Percentiles rank a stretch among this genome's conserved stretches.
Evolutionary conservation across 2,797 vertebrate species (phyloP).

Genomic region (Betta splendens): DNA sequence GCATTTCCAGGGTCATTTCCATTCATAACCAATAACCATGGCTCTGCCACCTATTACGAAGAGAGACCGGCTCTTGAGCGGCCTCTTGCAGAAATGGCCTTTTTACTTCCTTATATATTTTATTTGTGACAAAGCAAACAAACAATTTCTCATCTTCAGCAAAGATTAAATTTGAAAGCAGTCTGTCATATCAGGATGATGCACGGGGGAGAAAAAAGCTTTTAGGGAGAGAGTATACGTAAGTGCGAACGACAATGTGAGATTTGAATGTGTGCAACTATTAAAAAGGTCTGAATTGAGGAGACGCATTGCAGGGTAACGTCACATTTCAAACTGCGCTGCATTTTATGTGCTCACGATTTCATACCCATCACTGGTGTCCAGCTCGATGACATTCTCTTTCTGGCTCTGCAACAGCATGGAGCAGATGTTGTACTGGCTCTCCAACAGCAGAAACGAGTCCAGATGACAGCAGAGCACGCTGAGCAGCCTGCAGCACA

Average conservation of each 20-base stretch:
- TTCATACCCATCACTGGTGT: constrained; percentile 76
- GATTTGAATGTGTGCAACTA: constrained; percentile 19
- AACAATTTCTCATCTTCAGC: constrained; percentile 48
- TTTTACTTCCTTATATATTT: constrained; percentile 51
- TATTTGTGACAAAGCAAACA: constrained; percentile 50
- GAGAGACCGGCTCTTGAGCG: constrained; percentile 31
- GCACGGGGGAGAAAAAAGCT: constrained; percentile 21
- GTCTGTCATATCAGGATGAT: constrained; percentile 40
- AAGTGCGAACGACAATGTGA: constrained; percentile 2
- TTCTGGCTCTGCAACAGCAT: constrained; percentile 87
- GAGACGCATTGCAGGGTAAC: no score
- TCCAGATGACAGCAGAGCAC: constrained; percentile 92
- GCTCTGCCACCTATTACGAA: constrained; percentile 43
- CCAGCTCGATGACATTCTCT: constrained; percentile 82
- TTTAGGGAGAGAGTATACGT: constrained; percentile 7
- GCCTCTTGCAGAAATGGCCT: constrained; percentile 43
- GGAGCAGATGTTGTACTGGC: constrained; percentile 89
- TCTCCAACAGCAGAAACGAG: constrained; percentile 89
- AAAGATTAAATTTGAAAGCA: constrained; percentile 50
- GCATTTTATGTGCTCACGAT: background rate
- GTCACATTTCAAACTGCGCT: no score
- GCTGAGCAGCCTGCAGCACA: constrained; percentile 85
- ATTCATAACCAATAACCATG: constrained; percentile 44
- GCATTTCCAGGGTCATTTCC: constrained; percentile 56
- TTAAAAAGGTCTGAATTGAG: no score